phyloP scores from a whole-genome alignment of 1,140 invertebrate species.

The Drepana arcuata region DNA sequence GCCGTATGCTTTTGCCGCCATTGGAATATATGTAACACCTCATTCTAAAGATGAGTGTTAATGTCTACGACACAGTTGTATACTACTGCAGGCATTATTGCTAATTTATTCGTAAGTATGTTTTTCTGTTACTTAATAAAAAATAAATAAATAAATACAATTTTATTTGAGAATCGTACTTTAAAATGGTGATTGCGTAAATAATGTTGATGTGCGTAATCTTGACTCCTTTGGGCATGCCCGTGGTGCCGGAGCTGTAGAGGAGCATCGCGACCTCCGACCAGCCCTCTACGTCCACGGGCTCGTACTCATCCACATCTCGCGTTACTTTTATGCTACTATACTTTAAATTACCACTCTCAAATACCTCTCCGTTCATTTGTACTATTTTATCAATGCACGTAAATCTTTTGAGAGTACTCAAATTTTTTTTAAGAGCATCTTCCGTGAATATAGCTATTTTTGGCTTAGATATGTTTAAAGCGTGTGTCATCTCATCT shows the following conservation, averaged over 20 bases:
- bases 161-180: slow-evolving; percentile 18
- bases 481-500: slow-evolving; percentile 63
- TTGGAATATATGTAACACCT: too few species aligned
- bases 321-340: slow-evolving; percentile 17
- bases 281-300: slow-evolving; percentile 28
- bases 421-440: slow-evolving; percentile 20
- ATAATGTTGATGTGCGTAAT: slow-evolving; percentile 77
- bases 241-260: slow-evolving; percentile 81
- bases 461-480: slow-evolving; percentile 68
- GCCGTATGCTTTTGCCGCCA: too few species aligned
- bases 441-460: slow-evolving; percentile 48
- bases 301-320: slow-evolving; percentile 26
- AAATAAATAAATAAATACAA: slow-evolving; percentile 1
- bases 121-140: too few species aligned
- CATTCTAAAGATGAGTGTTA: too few species aligned
- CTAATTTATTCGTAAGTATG: too few species aligned
- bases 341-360: slow-evolving; percentile 25
- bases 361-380: slow-evolving; percentile 15
- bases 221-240: slow-evolving; percentile 85
- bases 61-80: too few species aligned
- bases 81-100: too few species aligned
- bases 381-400: slow-evolving; percentile 28
- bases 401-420: slow-evolving; percentile 16
- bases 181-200: slow-evolving; percentile 10
- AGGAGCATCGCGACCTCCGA: slow-evolving; percentile 57